Evolutionary conservation across 2,888 invertebrate species (phyloP).

Genomic region (Hypselothyrea guttata): DNA sequence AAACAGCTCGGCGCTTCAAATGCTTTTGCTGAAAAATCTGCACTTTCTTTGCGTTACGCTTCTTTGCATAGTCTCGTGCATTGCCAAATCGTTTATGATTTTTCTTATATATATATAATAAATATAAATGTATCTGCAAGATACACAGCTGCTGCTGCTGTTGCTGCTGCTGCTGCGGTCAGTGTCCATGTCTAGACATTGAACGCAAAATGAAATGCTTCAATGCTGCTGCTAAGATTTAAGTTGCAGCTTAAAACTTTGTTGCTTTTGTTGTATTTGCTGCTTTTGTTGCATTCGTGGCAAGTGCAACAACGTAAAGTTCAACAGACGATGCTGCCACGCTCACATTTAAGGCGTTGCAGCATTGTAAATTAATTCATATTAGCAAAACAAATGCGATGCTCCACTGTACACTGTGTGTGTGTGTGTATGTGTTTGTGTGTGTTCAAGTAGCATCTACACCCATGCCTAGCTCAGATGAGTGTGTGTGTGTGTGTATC

Average conservation of each 20-base stretch:
- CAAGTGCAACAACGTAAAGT: constrained; percentile 68
- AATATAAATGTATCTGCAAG: constrained; percentile 25
- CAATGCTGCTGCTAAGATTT: constrained; percentile 53
- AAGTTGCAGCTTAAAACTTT: constrained; percentile 31
- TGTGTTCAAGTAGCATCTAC: constrained; percentile 18
- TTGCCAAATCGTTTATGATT: constrained; percentile 59
- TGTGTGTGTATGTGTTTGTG: constrained; percentile 13
- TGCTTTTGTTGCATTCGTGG: no score
- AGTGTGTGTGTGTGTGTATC: constrained; percentile 17
- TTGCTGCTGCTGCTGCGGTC: constrained; percentile 52
- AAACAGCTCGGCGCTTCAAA: constrained; percentile 54
- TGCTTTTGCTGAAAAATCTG: constrained; percentile 39
- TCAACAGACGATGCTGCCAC: constrained; percentile 61
- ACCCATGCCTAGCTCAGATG: constrained; percentile 6
- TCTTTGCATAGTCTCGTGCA: constrained; percentile 68
- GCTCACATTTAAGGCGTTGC: constrained; percentile 52
- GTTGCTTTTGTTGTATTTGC: no score
- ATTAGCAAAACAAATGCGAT: constrained; percentile 71
- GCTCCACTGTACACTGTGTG: constrained; percentile 19
- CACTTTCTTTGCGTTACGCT: constrained; percentile 76
- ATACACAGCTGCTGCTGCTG: constrained; percentile 11
- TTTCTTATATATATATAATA: constrained; percentile 25
- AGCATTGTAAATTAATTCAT: constrained; percentile 72
- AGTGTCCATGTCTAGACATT: constrained; percentile 72
- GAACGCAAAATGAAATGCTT: constrained; percentile 62